Evolutionary conservation across 1,140 invertebrate species (phyloP).

Genomic region (Drosophila leontia): DNA sequence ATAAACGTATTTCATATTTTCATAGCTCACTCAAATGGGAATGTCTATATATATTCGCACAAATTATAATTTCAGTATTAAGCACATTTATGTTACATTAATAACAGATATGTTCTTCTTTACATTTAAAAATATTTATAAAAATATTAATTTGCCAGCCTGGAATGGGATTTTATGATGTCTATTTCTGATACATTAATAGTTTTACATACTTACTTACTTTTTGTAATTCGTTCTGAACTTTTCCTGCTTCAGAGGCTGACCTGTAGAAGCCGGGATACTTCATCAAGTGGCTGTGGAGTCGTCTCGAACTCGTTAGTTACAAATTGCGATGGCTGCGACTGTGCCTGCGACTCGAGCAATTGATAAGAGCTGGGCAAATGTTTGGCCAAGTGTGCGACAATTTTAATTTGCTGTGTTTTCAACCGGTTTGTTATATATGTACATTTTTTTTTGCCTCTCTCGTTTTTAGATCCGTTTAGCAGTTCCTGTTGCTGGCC

Average conservation of each 20-base stretch:
- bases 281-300: slow-evolving; percentile 64
- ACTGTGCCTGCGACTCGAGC: slow-evolving; percentile 42
- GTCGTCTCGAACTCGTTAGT: slow-evolving; percentile 59
- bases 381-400: slow-evolving; percentile 75
- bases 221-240: too few species aligned
- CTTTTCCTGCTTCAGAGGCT: not conserved
- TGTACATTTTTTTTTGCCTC: not conserved
- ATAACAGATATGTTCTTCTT: not conserved
- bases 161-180: not conserved
- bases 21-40: slow-evolving; percentile 3
- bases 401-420: slow-evolving; percentile 71
- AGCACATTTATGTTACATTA: not conserved
- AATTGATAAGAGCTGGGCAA: slow-evolving; percentile 73
- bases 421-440: slow-evolving; percentile 26
- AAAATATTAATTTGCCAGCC: not conserved
- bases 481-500: slow-evolving; percentile 43
- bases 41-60: not conserved
- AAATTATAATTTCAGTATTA: not conserved
- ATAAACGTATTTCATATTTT: slow-evolving; percentile 5
- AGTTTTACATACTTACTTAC: too few species aligned
- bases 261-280: slow-evolving; percentile 31
- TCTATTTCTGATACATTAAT: not conserved
- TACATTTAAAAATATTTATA: not conserved
- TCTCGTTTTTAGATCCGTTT: slow-evolving; percentile 14
- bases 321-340: slow-evolving; percentile 42